Evolutionary conservation across 1,140 invertebrate species (phyloP).

Genomic region (Diorhabda sublineata): DNA sequence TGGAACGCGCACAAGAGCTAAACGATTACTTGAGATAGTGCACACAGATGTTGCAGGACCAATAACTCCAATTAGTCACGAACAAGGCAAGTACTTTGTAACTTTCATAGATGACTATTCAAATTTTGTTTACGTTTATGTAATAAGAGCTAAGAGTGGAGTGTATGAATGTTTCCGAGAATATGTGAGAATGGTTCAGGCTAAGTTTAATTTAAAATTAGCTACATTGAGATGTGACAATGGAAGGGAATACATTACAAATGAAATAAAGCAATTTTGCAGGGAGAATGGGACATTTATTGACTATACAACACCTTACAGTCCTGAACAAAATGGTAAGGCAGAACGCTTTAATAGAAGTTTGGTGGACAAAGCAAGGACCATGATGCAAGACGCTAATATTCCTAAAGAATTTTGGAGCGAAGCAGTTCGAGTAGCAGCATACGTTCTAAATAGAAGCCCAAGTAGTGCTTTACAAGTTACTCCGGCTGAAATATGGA

Average conservation of each 20-base stretch:
- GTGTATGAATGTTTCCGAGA: slow-evolving; percentile 20
- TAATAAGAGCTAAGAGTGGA: background rate
- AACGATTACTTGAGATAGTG: slow-evolving; percentile 18
- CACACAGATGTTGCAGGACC: background rate
- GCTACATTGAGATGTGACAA: slow-evolving; percentile 23
- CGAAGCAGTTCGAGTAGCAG: slow-evolving; percentile 23
- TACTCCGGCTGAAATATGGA: slow-evolving; percentile 29
- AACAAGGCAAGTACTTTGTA: slow-evolving; percentile 42
- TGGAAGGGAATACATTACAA: slow-evolving; percentile 31
- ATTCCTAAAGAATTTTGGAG: slow-evolving; percentile 28
- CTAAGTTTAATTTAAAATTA: too few species aligned
- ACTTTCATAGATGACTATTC: slow-evolving; percentile 34
- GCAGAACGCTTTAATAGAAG: slow-evolving; percentile 50
- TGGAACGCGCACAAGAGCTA: slow-evolving; percentile 25
- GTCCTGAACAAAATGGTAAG: slow-evolving; percentile 53
- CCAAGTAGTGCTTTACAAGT: background rate
- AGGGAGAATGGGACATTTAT: slow-evolving; percentile 29
- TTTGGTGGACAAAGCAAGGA: slow-evolving; percentile 46
- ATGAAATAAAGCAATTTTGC: slow-evolving; percentile 31
- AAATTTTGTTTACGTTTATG: slow-evolving; percentile 22
- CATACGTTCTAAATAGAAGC: background rate
- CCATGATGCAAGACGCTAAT: slow-evolving; percentile 30
- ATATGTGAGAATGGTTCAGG: background rate
- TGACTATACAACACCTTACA: slow-evolving; percentile 42
- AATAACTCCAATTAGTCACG: slow-evolving; percentile 34